Conservation (phyloP, 2,113 vertebrate species). For the Clarias batrachus region DNA sequence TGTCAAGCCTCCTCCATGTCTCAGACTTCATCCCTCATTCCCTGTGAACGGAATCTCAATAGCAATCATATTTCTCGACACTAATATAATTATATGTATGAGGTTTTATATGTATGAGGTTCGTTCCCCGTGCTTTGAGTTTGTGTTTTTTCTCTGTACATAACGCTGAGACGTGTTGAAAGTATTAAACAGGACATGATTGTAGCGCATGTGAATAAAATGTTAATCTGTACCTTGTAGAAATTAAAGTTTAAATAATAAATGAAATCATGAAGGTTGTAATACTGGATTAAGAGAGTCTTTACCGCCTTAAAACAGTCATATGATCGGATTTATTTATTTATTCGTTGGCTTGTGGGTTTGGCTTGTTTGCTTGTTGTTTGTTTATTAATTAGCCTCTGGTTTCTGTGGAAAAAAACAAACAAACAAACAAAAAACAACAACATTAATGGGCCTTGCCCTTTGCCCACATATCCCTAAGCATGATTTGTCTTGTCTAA, state of each 20-base stretch:
- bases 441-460: neutral
- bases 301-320: too few species aligned
- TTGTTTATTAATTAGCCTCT: neutral
- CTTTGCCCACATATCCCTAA: neutral
- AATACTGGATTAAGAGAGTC: too few species aligned
- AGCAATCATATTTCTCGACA: neutral
- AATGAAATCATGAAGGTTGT: neutral
- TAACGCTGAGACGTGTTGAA: constrained; percentile 38
- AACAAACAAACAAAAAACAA: neutral
- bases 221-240: neutral
- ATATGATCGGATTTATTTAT: too few species aligned
- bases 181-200: constrained; percentile 42
- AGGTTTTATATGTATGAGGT: neutral
- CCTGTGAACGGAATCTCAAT: neutral
- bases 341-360: too few species aligned
- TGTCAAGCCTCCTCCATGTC: neutral
- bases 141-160: neutral
- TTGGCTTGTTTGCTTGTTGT: too few species aligned
- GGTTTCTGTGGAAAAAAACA: neutral
- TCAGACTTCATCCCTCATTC: neutral
- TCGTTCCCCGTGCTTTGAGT: too few species aligned
- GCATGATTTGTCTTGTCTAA: neutral
- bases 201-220: neutral
- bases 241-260: neutral
- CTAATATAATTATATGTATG: neutral